Conservation (phyloP, 1,140 invertebrate species). For the Hydropsyche tenuis region DNA sequence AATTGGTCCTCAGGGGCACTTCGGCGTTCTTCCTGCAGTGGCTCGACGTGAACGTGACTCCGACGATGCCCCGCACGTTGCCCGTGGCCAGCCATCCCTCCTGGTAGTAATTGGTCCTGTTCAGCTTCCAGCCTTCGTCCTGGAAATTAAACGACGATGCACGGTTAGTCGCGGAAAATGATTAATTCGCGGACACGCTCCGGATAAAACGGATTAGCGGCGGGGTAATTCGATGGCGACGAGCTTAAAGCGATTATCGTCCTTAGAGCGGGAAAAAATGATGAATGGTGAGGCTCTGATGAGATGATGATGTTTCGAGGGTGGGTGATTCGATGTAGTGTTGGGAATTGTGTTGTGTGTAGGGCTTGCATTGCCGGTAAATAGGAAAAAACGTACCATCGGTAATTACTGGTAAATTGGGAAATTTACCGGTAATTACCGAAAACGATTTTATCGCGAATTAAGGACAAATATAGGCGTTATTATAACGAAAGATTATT, state of each 20-base stretch:
- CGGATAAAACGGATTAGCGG: background rate
- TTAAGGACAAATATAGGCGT: no score
- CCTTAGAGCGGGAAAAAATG: background rate
- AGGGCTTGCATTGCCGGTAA: background rate
- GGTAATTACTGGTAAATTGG: no score
- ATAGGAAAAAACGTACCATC: no score
- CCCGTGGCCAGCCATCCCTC: constrained; percentile 98
- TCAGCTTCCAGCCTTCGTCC: constrained; percentile 93
- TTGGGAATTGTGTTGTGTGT: background rate
- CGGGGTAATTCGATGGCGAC: background rate
- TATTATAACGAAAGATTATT: no score
- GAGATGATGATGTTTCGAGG: background rate
- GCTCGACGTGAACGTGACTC: constrained; percentile 94
- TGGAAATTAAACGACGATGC: constrained; percentile 54
- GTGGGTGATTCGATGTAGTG: background rate
- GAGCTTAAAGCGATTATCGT: no score
- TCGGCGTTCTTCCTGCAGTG: constrained; percentile 85
- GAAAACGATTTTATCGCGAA: no score
- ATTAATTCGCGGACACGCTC: background rate
- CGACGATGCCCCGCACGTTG: constrained; percentile 92
- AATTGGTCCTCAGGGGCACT: constrained; percentile 90
- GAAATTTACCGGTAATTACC: no score
- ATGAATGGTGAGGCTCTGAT: background rate
- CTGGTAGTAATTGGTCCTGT: constrained; percentile 94
- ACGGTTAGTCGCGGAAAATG: background rate